Evolutionary conservation across 2,888 invertebrate species (phyloP), one percentile per base, ranked within the genome.

Genomic region (Myathropa florea): DNA sequence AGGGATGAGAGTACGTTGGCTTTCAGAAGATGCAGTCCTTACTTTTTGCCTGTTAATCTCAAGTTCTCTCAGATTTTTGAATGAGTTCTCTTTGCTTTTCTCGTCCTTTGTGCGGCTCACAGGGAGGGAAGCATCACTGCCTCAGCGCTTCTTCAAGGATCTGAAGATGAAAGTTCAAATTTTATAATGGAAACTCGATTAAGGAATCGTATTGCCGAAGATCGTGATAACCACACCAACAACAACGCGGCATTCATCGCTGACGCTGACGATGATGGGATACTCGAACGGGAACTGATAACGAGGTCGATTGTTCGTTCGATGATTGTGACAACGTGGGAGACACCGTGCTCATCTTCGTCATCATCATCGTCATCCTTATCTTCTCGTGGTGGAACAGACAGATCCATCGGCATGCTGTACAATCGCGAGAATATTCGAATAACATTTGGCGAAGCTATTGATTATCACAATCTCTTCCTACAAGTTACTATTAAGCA

Each of bases 181-280:
- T 91, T 89, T 89, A 89, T 90, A 90, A 83, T 91, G 88, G 90
- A 91, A 90, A 90, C 89, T 88, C 90, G 89, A 89, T 90, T 91
- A 89, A 89, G 88, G 77, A 90, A 89, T 86, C 65, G 80, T 61
- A 71, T 78, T 23, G 68, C 12, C 67, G 64, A 71, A 63, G 67
- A 71, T 60, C 73, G 68, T 64, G 68, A 82, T 57, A 68, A 67
- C 71, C 70, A 77, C 65, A 72, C 79, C 26, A 36, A 57, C 67
- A 36, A 33, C 57, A 33, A 71, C 60, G 67, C 46, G 21, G 71
- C 70, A 67, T 39, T 73, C 30, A 83, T 63, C 28, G 67, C 70
- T 67, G 81, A 30, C 67, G 85, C 68, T 55, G 78, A 68, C 36
- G 70, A 88, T 70, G 88, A 88, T 87, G 87, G 88, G 60, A 81